Evolutionary conservation across 2,113 vertebrate species (phyloP).

Genomic region (Crotalus tigris): DNA sequence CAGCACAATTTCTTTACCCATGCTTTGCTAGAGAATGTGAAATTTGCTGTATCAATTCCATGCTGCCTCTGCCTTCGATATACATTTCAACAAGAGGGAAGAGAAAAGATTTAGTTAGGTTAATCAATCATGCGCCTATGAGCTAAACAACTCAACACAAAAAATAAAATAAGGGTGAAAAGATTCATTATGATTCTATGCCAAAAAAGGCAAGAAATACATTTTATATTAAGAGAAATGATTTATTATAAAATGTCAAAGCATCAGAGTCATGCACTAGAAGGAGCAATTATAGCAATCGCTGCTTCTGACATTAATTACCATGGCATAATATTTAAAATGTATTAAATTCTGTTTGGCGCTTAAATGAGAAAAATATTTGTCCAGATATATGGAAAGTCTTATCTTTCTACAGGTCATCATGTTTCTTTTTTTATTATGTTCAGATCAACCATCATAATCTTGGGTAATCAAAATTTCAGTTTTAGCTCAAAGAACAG

Average conservation of each 20-base stretch:
- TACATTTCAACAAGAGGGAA: not conserved
- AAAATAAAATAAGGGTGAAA: not conserved
- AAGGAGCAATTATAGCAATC: conserved; percentile 7
- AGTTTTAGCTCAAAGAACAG: conserved; percentile 11
- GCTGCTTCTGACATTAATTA: conserved; percentile 21
- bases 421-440: not conserved
- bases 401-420: not conserved
- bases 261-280: not conserved
- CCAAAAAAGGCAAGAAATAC: conserved; percentile 9
- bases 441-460: not conserved
- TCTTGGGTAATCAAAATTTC: conserved; percentile 14
- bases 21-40: not conserved
- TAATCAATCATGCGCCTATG: not conserved
- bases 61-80: not conserved
- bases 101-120: not conserved
- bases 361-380: conserved; percentile 14
- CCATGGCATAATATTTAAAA: conserved; percentile 18
- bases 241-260: conserved; percentile 11
- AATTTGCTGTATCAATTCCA: not conserved
- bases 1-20: not conserved
- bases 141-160: not conserved
- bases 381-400: conserved; percentile 4
- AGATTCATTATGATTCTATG: not conserved
- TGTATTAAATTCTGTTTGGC: not conserved
- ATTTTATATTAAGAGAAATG: not conserved